Conservation (phyloP, 1,140 invertebrate genomes). For the Drosophila kohkoa region DNA sequence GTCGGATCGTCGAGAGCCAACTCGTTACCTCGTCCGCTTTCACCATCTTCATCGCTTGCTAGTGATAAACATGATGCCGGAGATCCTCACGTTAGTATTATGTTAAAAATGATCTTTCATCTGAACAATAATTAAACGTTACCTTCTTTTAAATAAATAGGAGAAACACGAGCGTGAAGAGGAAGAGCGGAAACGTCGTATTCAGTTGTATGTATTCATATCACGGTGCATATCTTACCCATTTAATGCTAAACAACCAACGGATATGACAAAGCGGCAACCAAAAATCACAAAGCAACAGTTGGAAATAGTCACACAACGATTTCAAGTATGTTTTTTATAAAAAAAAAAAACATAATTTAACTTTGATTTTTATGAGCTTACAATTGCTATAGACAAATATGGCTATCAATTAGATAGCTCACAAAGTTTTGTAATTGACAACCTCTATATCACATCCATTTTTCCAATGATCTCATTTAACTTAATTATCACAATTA, state of each 20-base stretch:
- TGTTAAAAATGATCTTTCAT: background rate
- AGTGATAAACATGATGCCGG: slow-evolving; percentile 90
- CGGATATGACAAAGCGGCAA: slow-evolving; percentile 97
- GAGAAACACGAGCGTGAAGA: slow-evolving; percentile 95
- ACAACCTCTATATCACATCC: no score
- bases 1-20: slow-evolving; percentile 86
- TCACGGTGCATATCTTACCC: slow-evolving; percentile 99
- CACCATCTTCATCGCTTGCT: slow-evolving; percentile 92
- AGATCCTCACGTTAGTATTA: slow-evolving; percentile 69
- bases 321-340: slow-evolving; percentile 92
- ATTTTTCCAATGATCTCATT: no score
- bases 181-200: slow-evolving; percentile 95
- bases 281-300: slow-evolving; percentile 98
- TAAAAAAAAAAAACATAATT: no score
- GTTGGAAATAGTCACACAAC: slow-evolving; percentile 96
- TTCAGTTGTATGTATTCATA: slow-evolving; percentile 99
- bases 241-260: slow-evolving; percentile 99
- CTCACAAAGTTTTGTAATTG: no score
- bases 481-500: no score
- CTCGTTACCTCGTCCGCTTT: slow-evolving; percentile 91
- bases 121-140: background rate
- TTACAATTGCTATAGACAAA: no score
- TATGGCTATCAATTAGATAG: no score
- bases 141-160: slow-evolving; percentile 81
- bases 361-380: no score